phyloP scores from a whole-genome alignment of 2,888 invertebrate species.

The Hirudinaria manillensis region DNA sequence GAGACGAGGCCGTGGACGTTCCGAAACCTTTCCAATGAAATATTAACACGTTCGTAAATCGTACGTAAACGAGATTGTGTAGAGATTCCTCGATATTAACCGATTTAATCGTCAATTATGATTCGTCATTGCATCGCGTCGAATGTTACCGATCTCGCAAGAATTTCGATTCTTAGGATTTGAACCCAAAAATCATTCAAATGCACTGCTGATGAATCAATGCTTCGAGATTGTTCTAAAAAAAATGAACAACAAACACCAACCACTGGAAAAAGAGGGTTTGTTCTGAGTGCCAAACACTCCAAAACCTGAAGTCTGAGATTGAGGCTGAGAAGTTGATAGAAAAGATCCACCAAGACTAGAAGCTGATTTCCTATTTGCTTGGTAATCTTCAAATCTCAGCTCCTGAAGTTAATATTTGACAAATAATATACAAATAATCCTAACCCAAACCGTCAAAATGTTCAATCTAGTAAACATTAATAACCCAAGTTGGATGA shows the following conservation, averaged over 20 bases:
- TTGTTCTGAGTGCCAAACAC: conserved; percentile 39
- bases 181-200: too few species aligned
- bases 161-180: too few species aligned
- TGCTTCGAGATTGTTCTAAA: too few species aligned
- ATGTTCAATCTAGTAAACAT: background rate
- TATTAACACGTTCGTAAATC: too few species aligned
- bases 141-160: too few species aligned
- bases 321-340: conserved; percentile 42
- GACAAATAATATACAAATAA: background rate
- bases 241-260: background rate
- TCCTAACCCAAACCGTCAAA: background rate
- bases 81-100: too few species aligned
- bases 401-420: conserved; percentile 63
- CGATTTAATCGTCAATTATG: too few species aligned
- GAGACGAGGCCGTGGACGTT: conserved; percentile 20
- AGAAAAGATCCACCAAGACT: conserved; percentile 7
- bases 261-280: conserved; percentile 24
- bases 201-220: too few species aligned
- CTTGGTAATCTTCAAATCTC: conserved; percentile 83
- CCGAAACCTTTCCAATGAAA: conserved; percentile 27
- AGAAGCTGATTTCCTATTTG: conserved; percentile 66
- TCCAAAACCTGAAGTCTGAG: conserved; percentile 44
- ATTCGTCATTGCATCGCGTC: too few species aligned
- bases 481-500: too few species aligned
- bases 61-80: background rate